A percentile compares a stretch with the other conserved stretches of the same genome.
phyloP scores from a whole-genome alignment of 2,797 vertebrate species.

The Pygocentrus nattereri region DNA sequence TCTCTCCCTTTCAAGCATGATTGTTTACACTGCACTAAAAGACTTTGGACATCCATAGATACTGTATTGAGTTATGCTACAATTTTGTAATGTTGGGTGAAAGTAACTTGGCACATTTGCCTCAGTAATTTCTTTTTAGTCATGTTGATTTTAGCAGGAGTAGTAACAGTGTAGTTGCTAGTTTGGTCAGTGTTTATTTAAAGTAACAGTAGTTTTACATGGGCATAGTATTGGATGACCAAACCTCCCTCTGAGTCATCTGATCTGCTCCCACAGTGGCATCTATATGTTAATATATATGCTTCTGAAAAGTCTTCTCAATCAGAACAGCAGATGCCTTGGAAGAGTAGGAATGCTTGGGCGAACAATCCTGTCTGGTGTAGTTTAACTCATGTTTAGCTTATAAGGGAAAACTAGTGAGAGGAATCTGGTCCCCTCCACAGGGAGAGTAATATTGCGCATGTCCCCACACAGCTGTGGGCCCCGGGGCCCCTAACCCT shows the following conservation, averaged over 20 bases:
- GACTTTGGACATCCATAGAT: no score
- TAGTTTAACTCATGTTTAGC: conserved; percentile 13
- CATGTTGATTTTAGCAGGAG: not conserved
- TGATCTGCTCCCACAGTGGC: not conserved
- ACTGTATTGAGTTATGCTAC: no score
- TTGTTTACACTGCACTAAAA: no score
- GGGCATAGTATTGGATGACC: not conserved
- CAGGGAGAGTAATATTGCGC: conserved; percentile 41
- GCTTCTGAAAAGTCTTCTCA: conserved; percentile 15
- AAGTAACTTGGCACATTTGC: not conserved
- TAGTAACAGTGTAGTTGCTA: not conserved
- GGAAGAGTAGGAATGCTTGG: conserved; percentile 26
- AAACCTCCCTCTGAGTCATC: not conserved
- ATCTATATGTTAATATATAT: conserved; percentile 17
- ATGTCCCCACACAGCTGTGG: conserved; percentile 56
- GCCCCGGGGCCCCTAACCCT: conserved; percentile 41
- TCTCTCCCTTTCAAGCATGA: no score
- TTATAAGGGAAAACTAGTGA: conserved; percentile 21
- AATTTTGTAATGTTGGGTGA: not conserved
- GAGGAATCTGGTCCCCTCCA: conserved; percentile 34
- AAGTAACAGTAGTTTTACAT: not conserved
- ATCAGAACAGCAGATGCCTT: conserved; percentile 4
- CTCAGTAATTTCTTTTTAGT: not conserved
- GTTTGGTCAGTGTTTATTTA: conserved; percentile 11
- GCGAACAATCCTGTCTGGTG: conserved; percentile 37